Evolutionary conservation across 2,797 vertebrate species (phyloP).

Genomic region (Macroramphosus scolopax): DNA sequence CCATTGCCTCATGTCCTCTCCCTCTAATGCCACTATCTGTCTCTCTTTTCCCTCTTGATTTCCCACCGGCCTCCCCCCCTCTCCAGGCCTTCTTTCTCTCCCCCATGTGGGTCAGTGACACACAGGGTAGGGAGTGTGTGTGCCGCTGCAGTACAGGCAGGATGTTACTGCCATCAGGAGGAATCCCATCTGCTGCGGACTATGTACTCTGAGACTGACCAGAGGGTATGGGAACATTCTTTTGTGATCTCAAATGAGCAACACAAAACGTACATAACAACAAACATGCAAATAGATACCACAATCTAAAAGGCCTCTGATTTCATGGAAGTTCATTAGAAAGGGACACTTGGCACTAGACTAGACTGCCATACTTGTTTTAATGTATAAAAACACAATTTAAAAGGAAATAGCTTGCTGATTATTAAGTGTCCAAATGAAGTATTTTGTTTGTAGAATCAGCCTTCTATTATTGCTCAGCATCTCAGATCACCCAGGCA

Average conservation of each 20-base stretch:
- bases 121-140: conserved; percentile 37
- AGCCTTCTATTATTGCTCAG: too few relatives aligned
- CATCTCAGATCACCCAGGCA: too few relatives aligned
- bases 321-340: too few relatives aligned
- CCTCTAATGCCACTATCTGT: conserved; percentile 30
- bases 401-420: too few relatives aligned
- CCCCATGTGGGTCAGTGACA: conserved; percentile 61
- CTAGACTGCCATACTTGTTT: too few relatives aligned
- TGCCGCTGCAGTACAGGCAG: conserved; percentile 43
- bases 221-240: conserved; percentile 41
- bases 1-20: conserved; percentile 2
- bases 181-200: conserved; percentile 66
- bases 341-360: too few relatives aligned
- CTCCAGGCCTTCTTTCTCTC: neutral
- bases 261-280: conserved; percentile 15
- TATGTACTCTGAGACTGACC: conserved; percentile 22
- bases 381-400: too few relatives aligned
- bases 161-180: conserved; percentile 67
- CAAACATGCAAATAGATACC: neutral
- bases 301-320: too few relatives aligned
- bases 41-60: conserved; percentile 35
- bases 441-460: neutral
- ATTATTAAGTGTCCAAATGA: neutral
- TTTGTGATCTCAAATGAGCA: conserved; percentile 26
- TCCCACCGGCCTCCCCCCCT: conserved; percentile 26